These are phyloP conservation scores for Austrolebias charrua DNA, from an alignment of 2,797 vertebrate genomes.

Conservation along the genomic window DNA sequence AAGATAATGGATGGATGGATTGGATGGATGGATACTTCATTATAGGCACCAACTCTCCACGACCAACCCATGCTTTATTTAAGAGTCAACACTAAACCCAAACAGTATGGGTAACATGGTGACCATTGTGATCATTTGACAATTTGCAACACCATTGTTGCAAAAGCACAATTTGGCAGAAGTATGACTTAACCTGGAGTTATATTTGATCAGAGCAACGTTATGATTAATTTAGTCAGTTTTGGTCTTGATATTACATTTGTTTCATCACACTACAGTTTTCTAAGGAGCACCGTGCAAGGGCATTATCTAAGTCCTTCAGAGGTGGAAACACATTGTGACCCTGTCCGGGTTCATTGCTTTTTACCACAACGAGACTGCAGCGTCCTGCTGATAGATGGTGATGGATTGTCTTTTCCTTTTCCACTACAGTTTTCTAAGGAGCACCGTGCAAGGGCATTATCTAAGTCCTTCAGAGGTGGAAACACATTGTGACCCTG, in stretches of 20 bases:
- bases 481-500: slow-evolving; percentile 41
- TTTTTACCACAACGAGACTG: slow-evolving; percentile 60
- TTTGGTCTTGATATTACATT: background rate
- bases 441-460: background rate
- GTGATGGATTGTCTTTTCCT: slow-evolving; percentile 63
- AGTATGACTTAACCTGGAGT: too few relatives aligned
- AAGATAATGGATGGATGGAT: too few relatives aligned
- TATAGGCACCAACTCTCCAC: too few relatives aligned
- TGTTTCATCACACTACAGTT: background rate
- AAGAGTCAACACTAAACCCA: too few relatives aligned
- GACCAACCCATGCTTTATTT: too few relatives aligned
- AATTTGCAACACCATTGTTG: too few relatives aligned
- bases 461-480: slow-evolving; percentile 33
- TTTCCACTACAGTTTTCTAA: background rate
- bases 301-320: slow-evolving; percentile 18
- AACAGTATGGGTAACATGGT: too few relatives aligned
- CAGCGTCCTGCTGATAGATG: slow-evolving; percentile 56
- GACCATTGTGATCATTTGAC: too few relatives aligned
- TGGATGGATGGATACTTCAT: too few relatives aligned
- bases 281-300: too few relatives aligned
- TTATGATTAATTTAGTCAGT: background rate
- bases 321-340: slow-evolving; percentile 41
- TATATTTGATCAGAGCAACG: background rate
- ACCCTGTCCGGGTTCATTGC: slow-evolving; percentile 44
- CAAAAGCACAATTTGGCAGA: too few relatives aligned